Base-by-base conservation (phyloP, 1,140 invertebrate genomes). In the Schlechtendalia chinensis region DNA sequence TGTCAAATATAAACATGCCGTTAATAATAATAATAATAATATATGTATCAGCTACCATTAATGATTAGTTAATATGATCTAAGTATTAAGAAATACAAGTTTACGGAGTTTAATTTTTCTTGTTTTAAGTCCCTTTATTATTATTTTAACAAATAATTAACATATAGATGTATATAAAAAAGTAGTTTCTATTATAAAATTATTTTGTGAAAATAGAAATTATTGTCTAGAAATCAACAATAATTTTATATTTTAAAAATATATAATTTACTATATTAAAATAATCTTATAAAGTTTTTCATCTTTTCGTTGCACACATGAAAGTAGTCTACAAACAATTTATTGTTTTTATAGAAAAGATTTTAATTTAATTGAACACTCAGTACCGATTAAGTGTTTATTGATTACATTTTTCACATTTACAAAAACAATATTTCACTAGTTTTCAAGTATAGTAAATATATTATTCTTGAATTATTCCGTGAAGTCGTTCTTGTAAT, bases 171-270 rank as follows among this genome's bases (percentile, higher is more conserved):
- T 39, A 39, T 39, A 4, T 39, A 39, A 39, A 39, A 39, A 39
- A 39, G 32, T 39, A 39, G 32, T 39, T 39, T 39, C 8, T 39
- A 39, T 39, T 39, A 39, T 39, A 39, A 65, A 32, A 65, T 65
- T 39, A 17, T 65, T 39, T 32, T 12, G 17, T 65, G 17, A 17
- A 8, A 39, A 39, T 65, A 39, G 10, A 65, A 65, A 32, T 65
- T 32, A 17, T 39, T 39, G 16, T 32, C 27, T 32, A 29, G 19
- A n/a, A 8, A 8, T 19, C 29, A 65, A 65, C 61, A 65, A 63
- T 29, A 63, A 65, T 65, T 32, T 39, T 65, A 32, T 65, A n/a
- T 27, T 29, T 27, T 32, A 65, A 17, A 65, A 65, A 39, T 39
- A 29, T 61, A 29, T n/a, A n/a, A 17, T 32, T 65, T 19, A 19